A percentile compares a stretch with the other conserved stretches of the same genome.
Evolutionary conservation across 2,888 invertebrate species (phyloP).

Genomic region (Agrenia bidenticulata): DNA sequence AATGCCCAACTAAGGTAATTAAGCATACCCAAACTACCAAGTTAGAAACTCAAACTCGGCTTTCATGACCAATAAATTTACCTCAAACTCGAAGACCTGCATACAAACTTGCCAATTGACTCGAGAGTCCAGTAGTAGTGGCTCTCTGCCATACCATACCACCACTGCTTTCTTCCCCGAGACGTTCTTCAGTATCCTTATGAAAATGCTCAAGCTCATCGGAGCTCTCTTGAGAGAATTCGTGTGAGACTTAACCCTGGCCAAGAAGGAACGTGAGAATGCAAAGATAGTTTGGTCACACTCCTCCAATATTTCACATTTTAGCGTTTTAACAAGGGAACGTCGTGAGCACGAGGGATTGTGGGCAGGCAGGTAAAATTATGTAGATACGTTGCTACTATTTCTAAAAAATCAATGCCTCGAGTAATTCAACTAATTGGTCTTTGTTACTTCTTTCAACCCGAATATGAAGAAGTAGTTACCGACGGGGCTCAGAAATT

Average conservation of each 20-base stretch:
- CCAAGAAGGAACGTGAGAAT: constrained; percentile 1
- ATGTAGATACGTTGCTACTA: too few relatives aligned
- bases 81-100: constrained; percentile 17
- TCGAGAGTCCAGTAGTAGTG: not conserved
- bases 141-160: too few relatives aligned
- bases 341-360: not conserved
- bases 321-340: not conserved
- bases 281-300: not conserved
- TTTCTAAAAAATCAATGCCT: too few relatives aligned
- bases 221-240: not conserved
- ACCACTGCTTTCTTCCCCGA: not conserved
- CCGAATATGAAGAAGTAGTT: too few relatives aligned
- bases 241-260: constrained; percentile 9
- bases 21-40: constrained; percentile 11
- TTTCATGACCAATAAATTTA: constrained; percentile 32
- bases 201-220: not conserved
- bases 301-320: constrained; percentile 5
- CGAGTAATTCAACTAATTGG: too few relatives aligned
- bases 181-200: not conserved
- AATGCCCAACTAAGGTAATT: constrained; percentile 15
- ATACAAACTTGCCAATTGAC: constrained; percentile 25
- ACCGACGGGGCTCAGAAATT: too few relatives aligned
- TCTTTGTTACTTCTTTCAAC: too few relatives aligned
- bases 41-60: constrained; percentile 21
- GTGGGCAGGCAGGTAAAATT: too few relatives aligned